Conservation (phyloP, 1,140 invertebrate genomes). For the Telenomus remus region DNA sequence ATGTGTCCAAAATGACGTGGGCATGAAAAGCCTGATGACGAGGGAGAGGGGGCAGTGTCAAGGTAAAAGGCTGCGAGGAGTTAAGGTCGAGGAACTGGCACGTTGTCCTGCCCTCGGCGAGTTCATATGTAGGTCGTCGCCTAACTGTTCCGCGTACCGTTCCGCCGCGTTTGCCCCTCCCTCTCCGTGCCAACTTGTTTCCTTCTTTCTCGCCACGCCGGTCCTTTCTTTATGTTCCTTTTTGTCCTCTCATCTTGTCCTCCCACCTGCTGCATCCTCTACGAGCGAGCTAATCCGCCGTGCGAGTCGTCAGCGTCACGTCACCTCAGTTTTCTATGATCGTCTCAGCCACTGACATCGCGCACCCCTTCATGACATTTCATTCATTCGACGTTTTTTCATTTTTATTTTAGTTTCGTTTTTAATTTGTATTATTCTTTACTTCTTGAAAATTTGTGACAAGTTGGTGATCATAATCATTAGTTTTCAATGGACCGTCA, state of each 20-base stretch:
- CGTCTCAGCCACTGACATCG: constrained; percentile 21
- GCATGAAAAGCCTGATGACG: constrained; percentile 10
- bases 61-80: constrained; percentile 58
- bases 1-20: constrained; percentile 30
- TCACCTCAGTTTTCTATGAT: constrained; percentile 46
- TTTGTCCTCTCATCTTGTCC: constrained; percentile 25
- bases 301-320: not conserved
- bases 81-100: constrained; percentile 63
- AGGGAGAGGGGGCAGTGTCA: constrained; percentile 41
- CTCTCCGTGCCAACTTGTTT: constrained; percentile 16
- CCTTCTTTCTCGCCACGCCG: constrained; percentile 18
- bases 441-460: not conserved
- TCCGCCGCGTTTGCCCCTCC: constrained; percentile 56
- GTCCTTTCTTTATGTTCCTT: constrained; percentile 33
- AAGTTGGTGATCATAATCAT: constrained; percentile 1
- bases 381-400: not conserved
- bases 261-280: constrained; percentile 35
- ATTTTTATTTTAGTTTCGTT: not conserved
- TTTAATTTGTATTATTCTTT: constrained; percentile 1
- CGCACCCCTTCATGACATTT: not conserved
- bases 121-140: constrained; percentile 66
- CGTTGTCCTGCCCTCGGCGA: constrained; percentile 60
- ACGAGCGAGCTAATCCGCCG: constrained; percentile 24
- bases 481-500: constrained; percentile 31
- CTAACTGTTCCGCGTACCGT: constrained; percentile 69